Conservation (phyloP, 1,140 invertebrate species). For the Eulimnadia texana region DNA sequence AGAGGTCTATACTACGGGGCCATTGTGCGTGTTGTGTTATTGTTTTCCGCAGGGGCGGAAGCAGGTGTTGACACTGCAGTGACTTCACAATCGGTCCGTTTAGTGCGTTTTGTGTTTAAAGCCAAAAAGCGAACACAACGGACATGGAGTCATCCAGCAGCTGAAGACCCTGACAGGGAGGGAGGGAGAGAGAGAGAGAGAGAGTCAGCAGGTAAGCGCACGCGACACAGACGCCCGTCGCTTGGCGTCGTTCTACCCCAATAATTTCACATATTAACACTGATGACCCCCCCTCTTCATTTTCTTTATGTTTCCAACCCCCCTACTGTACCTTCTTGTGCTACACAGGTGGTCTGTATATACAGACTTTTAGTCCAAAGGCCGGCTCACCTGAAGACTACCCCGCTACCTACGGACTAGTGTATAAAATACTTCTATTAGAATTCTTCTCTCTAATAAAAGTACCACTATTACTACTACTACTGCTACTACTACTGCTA, state of each 20-base stretch:
- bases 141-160: no score
- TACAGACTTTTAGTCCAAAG: no score
- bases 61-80: constrained; percentile 12
- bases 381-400: no score
- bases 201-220: constrained; percentile 12
- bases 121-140: no score
- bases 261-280: neutral
- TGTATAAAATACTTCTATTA: no score
- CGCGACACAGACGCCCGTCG: constrained; percentile 1
- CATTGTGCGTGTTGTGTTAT: no score
- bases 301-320: neutral
- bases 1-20: no score
- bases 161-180: neutral
- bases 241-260: neutral
- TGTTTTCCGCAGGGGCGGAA: constrained; percentile 1
- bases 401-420: no score
- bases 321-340: neutral
- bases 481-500: no score
- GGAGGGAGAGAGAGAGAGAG: no score
- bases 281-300: neutral
- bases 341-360: neutral
- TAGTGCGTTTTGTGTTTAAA: neutral
- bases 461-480: no score
- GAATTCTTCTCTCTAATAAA: no score
- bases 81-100: constrained; percentile 7